Evolutionary conservation across 2,888 invertebrate genomes (phyloP).

Genomic region (Ectobius pallidus): DNA sequence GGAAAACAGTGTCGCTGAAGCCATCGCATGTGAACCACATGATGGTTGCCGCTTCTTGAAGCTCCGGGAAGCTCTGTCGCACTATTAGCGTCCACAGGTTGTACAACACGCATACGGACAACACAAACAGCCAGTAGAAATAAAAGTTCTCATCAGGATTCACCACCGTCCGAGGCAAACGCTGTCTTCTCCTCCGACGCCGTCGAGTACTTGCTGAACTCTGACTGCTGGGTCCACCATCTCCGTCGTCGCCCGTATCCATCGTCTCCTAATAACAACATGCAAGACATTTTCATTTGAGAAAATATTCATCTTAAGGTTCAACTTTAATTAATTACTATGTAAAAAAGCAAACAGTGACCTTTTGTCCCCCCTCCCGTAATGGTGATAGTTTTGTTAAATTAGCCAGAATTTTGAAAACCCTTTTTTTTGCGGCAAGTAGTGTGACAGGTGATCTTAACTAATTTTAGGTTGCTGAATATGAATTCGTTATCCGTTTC

Average conservation of each 20-base stretch:
- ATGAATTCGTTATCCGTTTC: too few relatives aligned
- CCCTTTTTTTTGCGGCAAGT: too few relatives aligned
- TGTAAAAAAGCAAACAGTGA: too few relatives aligned
- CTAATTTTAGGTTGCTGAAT: too few relatives aligned
- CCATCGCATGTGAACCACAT: conserved; percentile 86
- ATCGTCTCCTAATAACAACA: conserved; percentile 55
- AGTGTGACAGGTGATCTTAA: too few relatives aligned
- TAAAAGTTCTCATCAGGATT: conserved; percentile 96
- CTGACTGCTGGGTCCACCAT: conserved; percentile 51
- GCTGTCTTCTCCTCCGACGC: conserved; percentile 64
- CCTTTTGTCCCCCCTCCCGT: too few relatives aligned
- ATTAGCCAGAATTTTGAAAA: too few relatives aligned
- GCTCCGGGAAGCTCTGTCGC: conserved; percentile 91
- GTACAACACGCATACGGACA: conserved; percentile 89
- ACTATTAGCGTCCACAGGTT: conserved; percentile 96
- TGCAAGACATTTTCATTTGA: neutral
- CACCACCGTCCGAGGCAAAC: conserved; percentile 81
- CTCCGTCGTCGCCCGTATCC: conserved; percentile 53
- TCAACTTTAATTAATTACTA: too few relatives aligned
- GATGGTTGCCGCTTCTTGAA: conserved; percentile 74
- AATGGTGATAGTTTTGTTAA: too few relatives aligned
- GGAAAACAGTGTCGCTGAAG: conserved; percentile 84
- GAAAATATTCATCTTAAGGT: too few relatives aligned
- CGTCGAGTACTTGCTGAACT: conserved; percentile 58
- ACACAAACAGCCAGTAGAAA: conserved; percentile 92